Evolutionary conservation across 2,797 vertebrate species (phyloP), one percentile per base, ranked within the genome.

Genomic region (Cyclopterus lumpus): DNA sequence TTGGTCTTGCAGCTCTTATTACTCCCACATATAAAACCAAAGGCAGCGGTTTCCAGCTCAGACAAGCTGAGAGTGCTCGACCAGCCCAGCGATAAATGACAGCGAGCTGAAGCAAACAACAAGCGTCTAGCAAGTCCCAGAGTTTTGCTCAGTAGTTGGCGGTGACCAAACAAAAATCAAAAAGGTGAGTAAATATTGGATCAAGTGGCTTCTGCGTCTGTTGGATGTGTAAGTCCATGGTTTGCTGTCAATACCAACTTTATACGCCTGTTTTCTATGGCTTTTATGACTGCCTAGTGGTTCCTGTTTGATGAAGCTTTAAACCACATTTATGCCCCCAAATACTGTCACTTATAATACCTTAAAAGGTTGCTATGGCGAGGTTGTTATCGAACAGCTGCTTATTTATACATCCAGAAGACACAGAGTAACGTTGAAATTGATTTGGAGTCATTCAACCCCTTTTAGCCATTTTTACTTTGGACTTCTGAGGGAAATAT

Each of bases 11-110:
- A 60, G 62, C 48, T 73, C 60, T 62, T 60, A 83, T 73, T 67
- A 77, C 68, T 59, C 58, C 72, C 49, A 46, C 68, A 65, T 72
- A 68, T 81, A 64, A 64, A 78, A 74, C 28, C 57, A 54, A 60
- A 79, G 76, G 62, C 54, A 53, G 72, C 24, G 14, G 67, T 28
- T 81, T 70, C 42, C 38, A 75, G 46, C 64, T 40, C 63, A 49
- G 42, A 32, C 53, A 36, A 63, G 57, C 55, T 18, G 64, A 67
- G 77, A 42, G 49, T 20, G 46, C 71, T 62, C 57, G 18, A 57
- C 24, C 60, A 53, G 60, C 40, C 67, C 22, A 20, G 69, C 16
- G 26, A 71, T 65, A 59, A 68, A 75, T 67, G 55, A 86, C 71
- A 59, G n/a, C 68, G 63, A 12, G 64, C 75, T 42, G 48, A 71